Evolutionary conservation across 2,888 invertebrate species (phyloP).

Genomic region (Protonemura montana): DNA sequence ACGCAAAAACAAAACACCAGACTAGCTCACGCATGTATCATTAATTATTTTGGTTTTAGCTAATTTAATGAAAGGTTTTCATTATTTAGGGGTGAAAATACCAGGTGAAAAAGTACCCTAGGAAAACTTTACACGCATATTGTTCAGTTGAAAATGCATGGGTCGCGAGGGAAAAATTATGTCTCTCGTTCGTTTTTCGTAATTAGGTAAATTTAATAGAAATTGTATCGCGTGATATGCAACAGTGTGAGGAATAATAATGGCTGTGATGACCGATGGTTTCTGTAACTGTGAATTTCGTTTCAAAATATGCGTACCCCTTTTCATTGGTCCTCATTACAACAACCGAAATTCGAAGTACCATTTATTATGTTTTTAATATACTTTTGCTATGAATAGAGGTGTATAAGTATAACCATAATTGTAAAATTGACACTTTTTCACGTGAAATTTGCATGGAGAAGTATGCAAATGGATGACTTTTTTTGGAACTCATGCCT

Average conservation of each 20-base stretch:
- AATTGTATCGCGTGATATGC: background rate
- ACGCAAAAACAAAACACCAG: background rate
- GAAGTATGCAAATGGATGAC: too few relatives aligned
- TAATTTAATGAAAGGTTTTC: background rate
- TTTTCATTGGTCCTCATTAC: too few relatives aligned
- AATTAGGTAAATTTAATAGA: background rate
- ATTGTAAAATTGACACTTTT: too few relatives aligned
- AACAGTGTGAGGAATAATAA: background rate
- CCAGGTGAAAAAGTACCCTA: background rate
- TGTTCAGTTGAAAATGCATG: background rate
- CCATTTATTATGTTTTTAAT: too few relatives aligned
- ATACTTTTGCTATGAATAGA: too few relatives aligned
- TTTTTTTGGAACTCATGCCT: background rate
- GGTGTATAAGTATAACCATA: too few relatives aligned
- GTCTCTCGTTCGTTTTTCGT: background rate
- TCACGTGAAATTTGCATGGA: too few relatives aligned
- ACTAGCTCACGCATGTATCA: background rate
- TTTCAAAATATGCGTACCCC: too few relatives aligned
- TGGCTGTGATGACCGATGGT: background rate
- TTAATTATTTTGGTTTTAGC: background rate
- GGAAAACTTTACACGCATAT: background rate
- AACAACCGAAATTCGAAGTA: too few relatives aligned
- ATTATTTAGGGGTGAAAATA: background rate
- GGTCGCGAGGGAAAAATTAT: background rate
- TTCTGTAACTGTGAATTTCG: background rate